A percentile compares a stretch with the other conserved stretches of the same genome.
phyloP scores from a whole-genome alignment of 2,888 invertebrate species.

The Ligdia adustata region DNA sequence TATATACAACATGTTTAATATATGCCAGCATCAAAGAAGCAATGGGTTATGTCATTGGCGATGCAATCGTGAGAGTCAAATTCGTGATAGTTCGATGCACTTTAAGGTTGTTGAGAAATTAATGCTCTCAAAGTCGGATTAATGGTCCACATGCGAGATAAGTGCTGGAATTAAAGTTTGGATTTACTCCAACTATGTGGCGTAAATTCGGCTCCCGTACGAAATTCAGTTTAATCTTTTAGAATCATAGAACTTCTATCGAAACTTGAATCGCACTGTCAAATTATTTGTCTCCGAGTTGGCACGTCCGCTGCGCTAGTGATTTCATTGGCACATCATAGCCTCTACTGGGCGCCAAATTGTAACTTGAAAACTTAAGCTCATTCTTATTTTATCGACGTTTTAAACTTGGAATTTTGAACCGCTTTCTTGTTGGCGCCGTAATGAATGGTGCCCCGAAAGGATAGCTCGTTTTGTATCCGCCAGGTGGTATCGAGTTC shows the following conservation, averaged over 20 bases:
- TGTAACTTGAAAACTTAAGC: conserved; percentile 47
- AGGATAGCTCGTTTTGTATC: conserved; percentile 43
- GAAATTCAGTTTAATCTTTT: conserved; percentile 37
- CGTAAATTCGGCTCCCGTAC: conserved; percentile 30
- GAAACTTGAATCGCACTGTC: conserved; percentile 30
- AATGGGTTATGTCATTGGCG: conserved; percentile 40
- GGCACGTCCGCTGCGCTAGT: conserved; percentile 39
- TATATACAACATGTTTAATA: conserved; percentile 51
- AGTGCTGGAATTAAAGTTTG: conserved; percentile 27
- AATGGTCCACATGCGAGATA: conserved; percentile 16
- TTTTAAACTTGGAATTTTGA: conserved; percentile 38
- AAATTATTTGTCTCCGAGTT: conserved; percentile 40
- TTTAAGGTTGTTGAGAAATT: conserved; percentile 26
- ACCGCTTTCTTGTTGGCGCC: conserved; percentile 42
- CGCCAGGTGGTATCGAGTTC: conserved; percentile 37
- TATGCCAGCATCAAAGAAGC: conserved; percentile 29
- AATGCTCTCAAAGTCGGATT: conserved; percentile 11
- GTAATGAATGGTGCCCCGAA: conserved; percentile 58
- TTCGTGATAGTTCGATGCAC: conserved; percentile 37
- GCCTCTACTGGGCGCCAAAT: conserved; percentile 44
- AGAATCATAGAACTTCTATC: conserved; percentile 28
- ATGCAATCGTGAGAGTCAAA: conserved; percentile 35
- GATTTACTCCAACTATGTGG: conserved; percentile 33
- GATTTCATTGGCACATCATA: conserved; percentile 42
- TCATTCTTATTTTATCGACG: conserved; percentile 48